phyloP scores from a whole-genome alignment of 23 tunicate genomes.

The Styela plicata region DNA sequence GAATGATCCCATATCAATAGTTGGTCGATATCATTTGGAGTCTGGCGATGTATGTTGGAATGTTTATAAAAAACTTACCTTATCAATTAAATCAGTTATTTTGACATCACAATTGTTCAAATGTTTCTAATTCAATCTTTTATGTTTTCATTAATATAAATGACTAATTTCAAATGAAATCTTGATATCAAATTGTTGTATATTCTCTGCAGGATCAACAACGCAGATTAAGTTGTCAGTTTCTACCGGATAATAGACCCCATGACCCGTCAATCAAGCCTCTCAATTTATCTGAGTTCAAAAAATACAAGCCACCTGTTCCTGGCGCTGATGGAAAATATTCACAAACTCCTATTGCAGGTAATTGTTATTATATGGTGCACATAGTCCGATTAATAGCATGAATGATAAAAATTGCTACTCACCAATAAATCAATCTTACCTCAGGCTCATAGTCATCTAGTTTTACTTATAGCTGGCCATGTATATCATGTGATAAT shows the following conservation, averaged over 20 bases:
- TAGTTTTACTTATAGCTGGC: too few relatives aligned
- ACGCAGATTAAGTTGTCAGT: slow-evolving; percentile 64
- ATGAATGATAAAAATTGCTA: too few relatives aligned
- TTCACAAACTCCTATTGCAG: slow-evolving; percentile 12
- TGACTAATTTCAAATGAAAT: too few relatives aligned
- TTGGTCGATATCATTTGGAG: slow-evolving; percentile 7
- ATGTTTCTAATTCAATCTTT: too few relatives aligned
- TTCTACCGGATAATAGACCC: slow-evolving; percentile 36
- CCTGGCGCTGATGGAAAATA: slow-evolving; percentile 4
- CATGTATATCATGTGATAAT: too few relatives aligned
- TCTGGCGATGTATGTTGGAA: slow-evolving; percentile 17
- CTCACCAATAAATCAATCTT: too few relatives aligned
- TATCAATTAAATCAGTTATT: too few relatives aligned
- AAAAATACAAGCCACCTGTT: slow-evolving; percentile 64
- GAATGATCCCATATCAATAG: background rate
- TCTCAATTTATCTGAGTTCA: slow-evolving; percentile 64
- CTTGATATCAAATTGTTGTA: background rate
- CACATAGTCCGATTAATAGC: too few relatives aligned
- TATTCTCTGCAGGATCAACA: slow-evolving; percentile 42
- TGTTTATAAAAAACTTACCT: too few relatives aligned
- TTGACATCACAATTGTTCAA: too few relatives aligned
- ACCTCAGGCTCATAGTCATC: too few relatives aligned
- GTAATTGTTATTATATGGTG: too few relatives aligned
- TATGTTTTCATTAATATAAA: background rate
- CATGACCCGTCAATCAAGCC: slow-evolving; percentile 46